Conservation (phyloP, 2,888 invertebrate genomes). For the Pristionchus japonicus region DNA sequence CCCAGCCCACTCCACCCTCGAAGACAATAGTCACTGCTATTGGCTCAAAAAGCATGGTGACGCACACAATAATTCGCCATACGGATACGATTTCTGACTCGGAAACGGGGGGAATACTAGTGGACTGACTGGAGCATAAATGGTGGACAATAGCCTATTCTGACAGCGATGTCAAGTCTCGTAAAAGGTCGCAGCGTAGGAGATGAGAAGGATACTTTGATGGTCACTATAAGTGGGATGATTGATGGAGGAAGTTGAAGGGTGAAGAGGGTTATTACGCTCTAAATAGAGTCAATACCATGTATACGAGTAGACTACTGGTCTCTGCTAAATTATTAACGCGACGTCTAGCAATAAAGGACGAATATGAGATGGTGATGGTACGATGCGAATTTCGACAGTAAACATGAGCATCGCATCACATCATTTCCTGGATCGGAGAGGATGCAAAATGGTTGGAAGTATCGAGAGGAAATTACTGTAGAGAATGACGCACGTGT, state of each 20-base stretch:
- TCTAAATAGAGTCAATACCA: not conserved
- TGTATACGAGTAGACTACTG: not conserved
- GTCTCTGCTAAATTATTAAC: not conserved
- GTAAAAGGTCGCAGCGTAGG: not conserved
- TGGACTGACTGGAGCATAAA: not conserved
- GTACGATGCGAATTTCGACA: not conserved
- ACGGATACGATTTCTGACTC: not conserved
- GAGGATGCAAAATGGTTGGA: not conserved
- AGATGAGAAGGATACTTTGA: not conserved
- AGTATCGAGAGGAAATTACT: not conserved
- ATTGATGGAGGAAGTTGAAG: too few relatives aligned
- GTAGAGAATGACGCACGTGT: not conserved
- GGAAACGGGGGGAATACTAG: not conserved
- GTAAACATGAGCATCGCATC: not conserved
- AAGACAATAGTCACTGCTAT: not conserved
- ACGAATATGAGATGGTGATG: not conserved
- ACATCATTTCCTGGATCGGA: not conserved
- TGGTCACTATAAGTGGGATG: conserved; percentile 4
- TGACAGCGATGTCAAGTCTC: not conserved
- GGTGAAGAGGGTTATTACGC: not conserved
- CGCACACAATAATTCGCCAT: not conserved
- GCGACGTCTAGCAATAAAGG: not conserved
- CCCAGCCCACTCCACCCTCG: not conserved
- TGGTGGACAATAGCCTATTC: not conserved
- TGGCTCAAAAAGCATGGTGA: not conserved